These are phyloP conservation scores for Caenorhabditis becei DNA, from an alignment of 2,888 invertebrate species.

Conservation along the genomic window DNA sequence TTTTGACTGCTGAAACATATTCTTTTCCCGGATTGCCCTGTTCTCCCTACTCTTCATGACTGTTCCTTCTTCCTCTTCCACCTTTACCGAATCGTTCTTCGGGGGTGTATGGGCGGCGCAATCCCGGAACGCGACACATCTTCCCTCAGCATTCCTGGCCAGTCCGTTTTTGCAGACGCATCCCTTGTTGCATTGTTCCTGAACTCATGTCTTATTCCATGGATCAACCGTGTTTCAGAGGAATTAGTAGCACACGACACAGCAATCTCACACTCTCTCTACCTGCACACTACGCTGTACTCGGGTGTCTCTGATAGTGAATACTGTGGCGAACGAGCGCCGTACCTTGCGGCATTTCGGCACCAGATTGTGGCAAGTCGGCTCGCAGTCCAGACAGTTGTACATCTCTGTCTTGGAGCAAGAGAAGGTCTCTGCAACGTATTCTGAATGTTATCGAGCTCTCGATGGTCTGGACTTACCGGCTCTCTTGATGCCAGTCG, in stretches of 20 bases:
- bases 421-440: slow-evolving; percentile 34
- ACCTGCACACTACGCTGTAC: slow-evolving; percentile 64
- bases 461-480: slow-evolving; percentile 7
- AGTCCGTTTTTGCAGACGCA: slow-evolving; percentile 59
- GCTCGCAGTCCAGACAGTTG: slow-evolving; percentile 62
- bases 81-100: slow-evolving; percentile 36
- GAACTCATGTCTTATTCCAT: neutral
- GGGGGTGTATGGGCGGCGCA: slow-evolving; percentile 52
- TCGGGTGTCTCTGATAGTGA: slow-evolving; percentile 60
- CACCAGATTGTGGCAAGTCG: slow-evolving; percentile 60
- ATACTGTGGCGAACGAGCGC: slow-evolving; percentile 34
- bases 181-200: slow-evolving; percentile 63
- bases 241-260: slow-evolving; percentile 22
- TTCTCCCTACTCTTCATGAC: slow-evolving; percentile 58
- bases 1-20: slow-evolving; percentile 67
- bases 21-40: too few relatives aligned
- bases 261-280: slow-evolving; percentile 23
- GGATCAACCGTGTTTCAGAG: neutral
- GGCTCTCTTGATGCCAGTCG: slow-evolving; percentile 42
- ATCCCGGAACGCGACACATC: slow-evolving; percentile 52
- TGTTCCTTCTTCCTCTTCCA: slow-evolving; percentile 54
- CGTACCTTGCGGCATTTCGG: slow-evolving; percentile 68
- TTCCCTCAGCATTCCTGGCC: slow-evolving; percentile 48
- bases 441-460: neutral
- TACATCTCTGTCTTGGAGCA: slow-evolving; percentile 63